phyloP scores from a whole-genome alignment of 2,113 vertebrate genomes.

The Amia ocellicauda region DNA sequence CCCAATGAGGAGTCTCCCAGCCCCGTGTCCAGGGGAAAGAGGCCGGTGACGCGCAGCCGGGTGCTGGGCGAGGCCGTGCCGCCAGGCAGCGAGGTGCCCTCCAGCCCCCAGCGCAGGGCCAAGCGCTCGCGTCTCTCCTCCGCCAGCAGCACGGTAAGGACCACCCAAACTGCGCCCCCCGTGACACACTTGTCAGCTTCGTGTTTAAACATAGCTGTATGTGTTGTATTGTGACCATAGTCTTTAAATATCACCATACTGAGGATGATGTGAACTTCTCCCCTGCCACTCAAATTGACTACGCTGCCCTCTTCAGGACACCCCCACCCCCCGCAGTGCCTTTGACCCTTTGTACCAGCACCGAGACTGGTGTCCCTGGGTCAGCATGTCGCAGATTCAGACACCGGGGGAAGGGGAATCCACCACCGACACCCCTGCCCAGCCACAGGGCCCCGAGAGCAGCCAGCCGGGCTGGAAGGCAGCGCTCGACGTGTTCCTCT shows the following conservation, averaged over 20 bases:
- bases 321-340: slow-evolving; percentile 55
- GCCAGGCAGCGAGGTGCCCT: slow-evolving; percentile 52
- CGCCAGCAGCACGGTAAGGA: slow-evolving; percentile 73
- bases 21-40: slow-evolving; percentile 66
- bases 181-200: not conserved
- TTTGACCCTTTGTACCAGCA: slow-evolving; percentile 90
- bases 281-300: too few relatives aligned
- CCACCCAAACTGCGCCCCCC: not conserved
- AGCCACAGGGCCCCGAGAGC: slow-evolving; percentile 20
- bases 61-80: slow-evolving; percentile 66
- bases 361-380: slow-evolving; percentile 94
- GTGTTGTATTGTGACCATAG: too few relatives aligned
- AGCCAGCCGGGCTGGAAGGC: slow-evolving; percentile 76
- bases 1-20: slow-evolving; percentile 70
- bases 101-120: slow-evolving; percentile 68
- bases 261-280: too few relatives aligned
- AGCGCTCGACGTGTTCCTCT: slow-evolving; percentile 69
- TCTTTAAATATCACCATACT: too few relatives aligned
- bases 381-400: slow-evolving; percentile 53
- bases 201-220: not conserved
- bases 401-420: slow-evolving; percentile 4
- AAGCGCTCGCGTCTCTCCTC: slow-evolving; percentile 83
- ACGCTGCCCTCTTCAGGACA: slow-evolving; percentile 62
- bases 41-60: slow-evolving; percentile 79
- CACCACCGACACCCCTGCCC: accelerated